Percentiles rank a stretch among this genome's conserved stretches.
phyloP scores from a whole-genome alignment of 1,140 invertebrate genomes.

The Drosophila murphyi region DNA sequence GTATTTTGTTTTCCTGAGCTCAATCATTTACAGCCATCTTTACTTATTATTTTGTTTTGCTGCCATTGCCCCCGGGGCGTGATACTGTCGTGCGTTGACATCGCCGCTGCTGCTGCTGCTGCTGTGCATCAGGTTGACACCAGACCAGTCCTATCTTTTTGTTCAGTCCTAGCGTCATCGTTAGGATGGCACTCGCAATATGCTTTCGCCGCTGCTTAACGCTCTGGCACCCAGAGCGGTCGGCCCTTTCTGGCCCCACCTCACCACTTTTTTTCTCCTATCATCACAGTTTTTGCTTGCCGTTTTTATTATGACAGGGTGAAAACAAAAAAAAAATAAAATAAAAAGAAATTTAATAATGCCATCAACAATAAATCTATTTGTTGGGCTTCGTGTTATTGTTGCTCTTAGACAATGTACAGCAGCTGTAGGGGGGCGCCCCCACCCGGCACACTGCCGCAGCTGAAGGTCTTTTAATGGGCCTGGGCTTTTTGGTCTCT shows the following conservation, averaged over 20 bases:
- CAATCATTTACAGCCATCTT: neutral
- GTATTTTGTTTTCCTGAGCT: neutral
- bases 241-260: constrained; percentile 14
- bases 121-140: neutral
- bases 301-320: constrained; percentile 73
- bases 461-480: constrained; percentile 40
- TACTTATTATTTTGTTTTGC: constrained; percentile 41
- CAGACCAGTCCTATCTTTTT: constrained; percentile 13
- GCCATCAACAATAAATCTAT: constrained; percentile 82
- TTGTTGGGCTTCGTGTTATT: constrained; percentile 55
- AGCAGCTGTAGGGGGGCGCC: constrained; percentile 16
- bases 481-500: constrained; percentile 19
- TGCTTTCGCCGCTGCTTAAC: constrained; percentile 33
- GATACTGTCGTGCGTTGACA: constrained; percentile 73
- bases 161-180: constrained; percentile 45
- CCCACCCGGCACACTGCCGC: neutral
- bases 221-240: constrained; percentile 23
- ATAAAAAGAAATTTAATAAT: constrained; percentile 77
- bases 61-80: constrained; percentile 55
- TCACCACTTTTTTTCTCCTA: constrained; percentile 29
- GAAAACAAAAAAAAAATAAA: constrained; percentile 9
- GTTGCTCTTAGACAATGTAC: constrained; percentile 67
- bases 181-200: constrained; percentile 49
- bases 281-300: constrained; percentile 38
- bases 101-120: constrained; percentile 39